phyloP scores from a whole-genome alignment of 2,797 vertebrate species.

The Gadopsis marmoratus region DNA sequence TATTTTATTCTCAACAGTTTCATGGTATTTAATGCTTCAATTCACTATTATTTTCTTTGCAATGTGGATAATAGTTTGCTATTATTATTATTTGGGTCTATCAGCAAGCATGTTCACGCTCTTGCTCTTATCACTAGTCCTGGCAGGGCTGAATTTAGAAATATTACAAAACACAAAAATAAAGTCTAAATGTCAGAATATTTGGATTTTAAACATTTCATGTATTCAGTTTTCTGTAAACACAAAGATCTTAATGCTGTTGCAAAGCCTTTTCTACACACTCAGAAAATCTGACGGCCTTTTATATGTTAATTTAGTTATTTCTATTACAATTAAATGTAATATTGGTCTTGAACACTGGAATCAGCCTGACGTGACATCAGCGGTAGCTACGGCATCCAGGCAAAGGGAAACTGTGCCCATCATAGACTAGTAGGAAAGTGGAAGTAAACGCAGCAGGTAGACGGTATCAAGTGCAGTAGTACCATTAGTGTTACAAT shows the following conservation, averaged over 20 bases:
- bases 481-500: neutral
- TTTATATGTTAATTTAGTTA: neutral
- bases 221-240: neutral
- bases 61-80: neutral
- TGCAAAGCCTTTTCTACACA: neutral
- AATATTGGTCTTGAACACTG: neutral
- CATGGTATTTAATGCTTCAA: neutral
- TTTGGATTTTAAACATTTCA: neutral
- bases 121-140: neutral
- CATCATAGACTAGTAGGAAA: neutral
- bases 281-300: no score
- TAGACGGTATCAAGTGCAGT: neutral
- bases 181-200: neutral
- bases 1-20: neutral
- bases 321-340: neutral
- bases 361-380: neutral
- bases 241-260: neutral
- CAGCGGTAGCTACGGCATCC: neutral
- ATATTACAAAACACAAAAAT: neutral
- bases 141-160: neutral
- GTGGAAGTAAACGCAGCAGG: neutral
- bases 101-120: neutral
- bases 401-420: neutral
- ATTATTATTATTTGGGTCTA: neutral
- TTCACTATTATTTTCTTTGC: neutral